A percentile compares a stretch with the other conserved stretches of the same genome.
Conservation (phyloP, 2,113 vertebrate species). For the Phocoena phocoena region DNA sequence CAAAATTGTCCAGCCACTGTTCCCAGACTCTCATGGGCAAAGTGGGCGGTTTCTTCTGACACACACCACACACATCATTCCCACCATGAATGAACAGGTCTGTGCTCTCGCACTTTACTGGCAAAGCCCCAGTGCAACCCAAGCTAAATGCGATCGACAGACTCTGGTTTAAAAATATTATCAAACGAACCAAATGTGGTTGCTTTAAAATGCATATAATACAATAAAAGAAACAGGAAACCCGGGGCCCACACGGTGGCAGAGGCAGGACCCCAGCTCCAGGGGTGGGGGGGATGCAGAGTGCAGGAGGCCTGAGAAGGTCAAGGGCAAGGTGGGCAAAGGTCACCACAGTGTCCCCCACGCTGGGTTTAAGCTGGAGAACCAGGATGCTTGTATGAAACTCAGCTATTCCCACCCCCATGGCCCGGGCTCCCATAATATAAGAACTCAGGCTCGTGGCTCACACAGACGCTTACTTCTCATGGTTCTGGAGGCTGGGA, state of each 20-base stretch:
- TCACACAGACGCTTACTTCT: not conserved
- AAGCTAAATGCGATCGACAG: not conserved
- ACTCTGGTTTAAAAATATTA: not conserved
- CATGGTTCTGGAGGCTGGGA: not conserved
- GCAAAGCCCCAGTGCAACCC: not conserved
- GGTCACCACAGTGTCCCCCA: no score
- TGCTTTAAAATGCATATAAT: not conserved
- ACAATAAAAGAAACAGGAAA: not conserved
- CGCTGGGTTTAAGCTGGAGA: not conserved
- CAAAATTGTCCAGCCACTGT: no score
- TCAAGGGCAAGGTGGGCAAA: no score
- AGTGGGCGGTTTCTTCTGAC: not conserved
- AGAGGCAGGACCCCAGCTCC: not conserved
- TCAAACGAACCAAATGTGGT: not conserved
- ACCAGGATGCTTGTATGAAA: not conserved
- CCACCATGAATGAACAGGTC: rapidly evolving
- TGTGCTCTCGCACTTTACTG: not conserved
- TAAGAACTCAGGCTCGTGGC: no score
- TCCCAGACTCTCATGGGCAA: no score
- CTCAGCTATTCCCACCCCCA: not conserved
- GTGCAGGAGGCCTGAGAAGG: no score
- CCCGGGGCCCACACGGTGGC: no score
- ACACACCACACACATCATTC: not conserved
- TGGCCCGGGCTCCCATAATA: no score
- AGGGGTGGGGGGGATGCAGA: no score